Base-by-base conservation (phyloP, 2,113 vertebrate species). In the Numida meleagris region DNA sequence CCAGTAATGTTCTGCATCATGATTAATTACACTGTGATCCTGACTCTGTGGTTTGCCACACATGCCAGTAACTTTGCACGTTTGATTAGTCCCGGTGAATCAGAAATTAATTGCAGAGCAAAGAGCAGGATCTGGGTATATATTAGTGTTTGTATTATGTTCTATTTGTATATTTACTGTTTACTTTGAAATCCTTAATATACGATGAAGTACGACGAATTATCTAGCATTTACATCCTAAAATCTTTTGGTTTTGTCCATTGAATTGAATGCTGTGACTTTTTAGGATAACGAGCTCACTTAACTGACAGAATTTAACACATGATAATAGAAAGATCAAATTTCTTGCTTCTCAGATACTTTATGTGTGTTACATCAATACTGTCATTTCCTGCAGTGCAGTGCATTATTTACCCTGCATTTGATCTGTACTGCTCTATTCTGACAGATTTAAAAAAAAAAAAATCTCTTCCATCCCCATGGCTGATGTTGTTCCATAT, bases 401-500 rank as follows among this genome's bases (percentile, higher is more conserved):
- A 94, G 33, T 61, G 46, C 2, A 0, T 58, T 76, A 57, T 55
- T 62, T 76, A 33, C 18, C 34, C 3, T 59, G 61, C 75, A 25
- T 91, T 93, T 96, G 53, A 33, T 57, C 29, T 72, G 62, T 42
- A 17, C 66, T 81, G 90, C 55, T 78, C 87, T 80, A 70, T 72
- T 73, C 36, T 89, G 70, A 40, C 81, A 80, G 48, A 90, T 66
- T 59, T 67, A 43, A 12, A 45, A 43, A 75, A 43, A 43, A 85
- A 74, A 93, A 90, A 86, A 34, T 48, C 67, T 92, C 63, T 85
- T 79, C 51, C 82, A 42, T 90, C 72, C 91, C 81, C 71, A 55
- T 36, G 70, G 74, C 89, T 96, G 82, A 92, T 82, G 71, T 24
- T 89, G 92, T 73, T 84, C 61, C 76, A 89, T 94, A 42, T 87